A percentile compares a stretch with the other conserved stretches of the same genome.
phyloP scores from a whole-genome alignment of 2,888 invertebrate genomes.

The Periphyllus acericola region DNA sequence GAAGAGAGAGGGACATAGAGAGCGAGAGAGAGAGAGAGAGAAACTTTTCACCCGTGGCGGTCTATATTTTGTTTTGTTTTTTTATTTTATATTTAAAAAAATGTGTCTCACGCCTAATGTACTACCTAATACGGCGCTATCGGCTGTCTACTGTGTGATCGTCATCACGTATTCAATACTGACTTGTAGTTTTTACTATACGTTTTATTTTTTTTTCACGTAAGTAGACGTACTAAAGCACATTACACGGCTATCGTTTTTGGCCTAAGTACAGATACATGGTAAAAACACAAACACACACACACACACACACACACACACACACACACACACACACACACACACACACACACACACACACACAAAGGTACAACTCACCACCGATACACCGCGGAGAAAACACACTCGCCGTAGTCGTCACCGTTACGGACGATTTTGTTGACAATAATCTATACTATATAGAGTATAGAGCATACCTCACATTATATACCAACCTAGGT shows the following conservation, averaged over 20 bases:
- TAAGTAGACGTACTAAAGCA: background rate
- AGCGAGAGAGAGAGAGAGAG: background rate
- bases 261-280: background rate
- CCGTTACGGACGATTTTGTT: conserved; percentile 14
- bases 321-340: background rate
- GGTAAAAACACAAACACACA: background rate
- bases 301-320: too few relatives aligned
- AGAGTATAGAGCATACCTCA: background rate
- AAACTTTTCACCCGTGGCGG: background rate
- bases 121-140: background rate
- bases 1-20: background rate
- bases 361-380: background rate
- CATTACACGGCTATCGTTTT: background rate
- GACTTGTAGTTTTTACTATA: background rate
- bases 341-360: too few relatives aligned
- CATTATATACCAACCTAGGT: background rate
- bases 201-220: background rate
- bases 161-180: background rate
- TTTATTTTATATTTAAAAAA: background rate
- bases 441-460: background rate
- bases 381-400: background rate
- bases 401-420: background rate
- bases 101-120: background rate
- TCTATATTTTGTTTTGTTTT: background rate
- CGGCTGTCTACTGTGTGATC: background rate